Conservation (phyloP, 2,888 invertebrate species). For the Pandemis corylana region DNA sequence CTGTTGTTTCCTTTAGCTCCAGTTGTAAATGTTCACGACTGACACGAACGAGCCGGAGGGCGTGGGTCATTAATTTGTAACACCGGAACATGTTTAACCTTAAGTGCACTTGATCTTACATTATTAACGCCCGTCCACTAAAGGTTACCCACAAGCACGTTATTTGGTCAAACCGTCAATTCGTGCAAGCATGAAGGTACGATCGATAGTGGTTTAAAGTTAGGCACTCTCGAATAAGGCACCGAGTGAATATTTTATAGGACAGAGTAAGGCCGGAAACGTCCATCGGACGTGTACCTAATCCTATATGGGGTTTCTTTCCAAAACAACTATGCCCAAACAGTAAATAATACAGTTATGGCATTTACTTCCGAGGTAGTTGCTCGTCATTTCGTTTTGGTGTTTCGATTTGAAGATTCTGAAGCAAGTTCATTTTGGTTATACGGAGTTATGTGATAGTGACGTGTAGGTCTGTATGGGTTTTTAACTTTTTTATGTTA, state of each 20-base stretch:
- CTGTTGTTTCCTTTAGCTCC: not conserved
- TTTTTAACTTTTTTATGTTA: too few species aligned
- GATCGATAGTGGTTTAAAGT: slow-evolving; percentile 75
- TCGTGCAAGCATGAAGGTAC: slow-evolving; percentile 35
- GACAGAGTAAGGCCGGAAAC: slow-evolving; percentile 64
- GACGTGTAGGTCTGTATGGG: not conserved
- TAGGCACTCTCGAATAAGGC: slow-evolving; percentile 66
- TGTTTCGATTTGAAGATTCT: slow-evolving; percentile 3
- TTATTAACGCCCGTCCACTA: slow-evolving; percentile 2
- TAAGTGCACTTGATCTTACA: slow-evolving; percentile 5
- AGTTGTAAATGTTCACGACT: not conserved
- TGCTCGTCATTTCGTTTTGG: slow-evolving; percentile 7
- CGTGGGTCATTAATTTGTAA: not conserved
- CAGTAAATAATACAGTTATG: slow-evolving; percentile 57
- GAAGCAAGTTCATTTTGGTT: not conserved
- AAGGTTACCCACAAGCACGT: slow-evolving; percentile 12
- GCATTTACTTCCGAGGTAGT: slow-evolving; percentile 11
- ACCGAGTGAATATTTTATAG: slow-evolving; percentile 73
- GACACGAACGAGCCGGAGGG: not conserved
- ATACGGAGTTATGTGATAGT: not conserved
- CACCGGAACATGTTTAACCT: slow-evolving; percentile 4
- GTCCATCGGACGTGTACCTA: slow-evolving; percentile 53
- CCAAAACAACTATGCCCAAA: slow-evolving; percentile 49
- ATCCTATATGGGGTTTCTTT: slow-evolving; percentile 69
- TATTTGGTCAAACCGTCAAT: slow-evolving; percentile 33